phyloP scores from a whole-genome alignment of 2,797 vertebrate genomes.

The Gallinago nigripennis region DNA sequence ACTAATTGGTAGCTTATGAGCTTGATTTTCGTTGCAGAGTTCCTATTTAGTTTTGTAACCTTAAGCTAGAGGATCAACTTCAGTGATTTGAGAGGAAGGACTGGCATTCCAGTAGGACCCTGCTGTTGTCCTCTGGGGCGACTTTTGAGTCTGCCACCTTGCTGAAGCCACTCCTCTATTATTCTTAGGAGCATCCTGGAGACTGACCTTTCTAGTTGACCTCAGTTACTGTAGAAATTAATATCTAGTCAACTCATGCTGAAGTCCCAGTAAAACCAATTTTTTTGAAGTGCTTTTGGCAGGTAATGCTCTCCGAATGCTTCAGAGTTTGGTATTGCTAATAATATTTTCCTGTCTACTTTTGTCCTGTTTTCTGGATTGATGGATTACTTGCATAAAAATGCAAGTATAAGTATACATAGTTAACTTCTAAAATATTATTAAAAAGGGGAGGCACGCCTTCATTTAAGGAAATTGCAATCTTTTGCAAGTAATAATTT shows the following conservation, averaged over 20 bases:
- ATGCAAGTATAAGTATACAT: not conserved
- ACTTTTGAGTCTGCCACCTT: not conserved
- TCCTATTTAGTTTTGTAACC: not conserved
- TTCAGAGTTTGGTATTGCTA: not conserved
- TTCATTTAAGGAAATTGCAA: not conserved
- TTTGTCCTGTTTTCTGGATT: not conserved
- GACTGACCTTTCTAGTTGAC: not conserved
- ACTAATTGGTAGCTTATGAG: not conserved
- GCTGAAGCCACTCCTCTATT: not conserved
- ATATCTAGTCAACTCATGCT: not conserved
- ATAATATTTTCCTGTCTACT: not conserved
- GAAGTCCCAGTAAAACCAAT: not conserved
- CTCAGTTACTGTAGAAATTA: not conserved
- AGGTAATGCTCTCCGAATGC: not conserved
- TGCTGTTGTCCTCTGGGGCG: not conserved
- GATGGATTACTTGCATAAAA: not conserved
- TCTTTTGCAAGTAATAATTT: not conserved
- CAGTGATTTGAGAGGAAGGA: not conserved
- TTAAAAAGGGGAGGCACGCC: not conserved
- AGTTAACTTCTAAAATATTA: not conserved
- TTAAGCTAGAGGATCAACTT: not conserved
- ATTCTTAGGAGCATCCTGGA: not conserved
- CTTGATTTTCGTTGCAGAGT: not conserved
- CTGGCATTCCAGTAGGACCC: not conserved
- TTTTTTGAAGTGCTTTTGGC: not conserved